Evolutionary conservation across 2,888 invertebrate genomes (phyloP), one percentile per base, ranked within the genome.

Genomic region (Acronicta alni): DNA sequence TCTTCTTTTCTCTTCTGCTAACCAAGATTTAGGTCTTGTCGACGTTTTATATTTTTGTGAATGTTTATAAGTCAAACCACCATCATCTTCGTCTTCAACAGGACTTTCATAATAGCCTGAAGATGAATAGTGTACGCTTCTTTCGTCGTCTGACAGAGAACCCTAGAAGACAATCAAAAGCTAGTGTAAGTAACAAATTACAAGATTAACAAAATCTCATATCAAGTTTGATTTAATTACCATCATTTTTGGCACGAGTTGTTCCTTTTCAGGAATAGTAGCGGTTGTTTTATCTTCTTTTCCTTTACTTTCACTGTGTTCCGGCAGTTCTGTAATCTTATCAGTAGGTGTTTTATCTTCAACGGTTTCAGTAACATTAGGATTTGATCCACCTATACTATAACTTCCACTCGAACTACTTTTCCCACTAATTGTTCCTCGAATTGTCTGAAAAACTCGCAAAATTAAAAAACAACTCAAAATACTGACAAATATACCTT

Each of bases 51-150:
- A 94, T 76, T 90, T 93, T 79, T 93, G 94, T 10, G 94, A 94
- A 78, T 94, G 94, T 64, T 93, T 94, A 59, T 94, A 94, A 10
- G 94, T 95, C 85, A 94, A 88, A 49, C 95, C 94, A 63, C 93
- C 94, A 73, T 93, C 90, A 75, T 95, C 96, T 74, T 95, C 95
- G 77, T 97, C 96, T 63, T 97, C 97, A 41, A 95, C 95, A 14
- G 96, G 96, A 83, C 96, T 96, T 86, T 97, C 97, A 82, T 96
- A 96, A 86, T 97, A 96, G 1, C 97, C 97, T 3, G 97, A 96
- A 6, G 96, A 96, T 32, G 96, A 96, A 86, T 96, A 96, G 66
- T 96, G 96, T 67, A 95, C 96, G 88, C 96, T 96, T 83, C 96
- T 92, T 83, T 96, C 96, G 77, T 96, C 96, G 78, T 96, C 96